Conservation (phyloP, 2,113 vertebrate genomes). For the Rhinopithecus roxellana region DNA sequence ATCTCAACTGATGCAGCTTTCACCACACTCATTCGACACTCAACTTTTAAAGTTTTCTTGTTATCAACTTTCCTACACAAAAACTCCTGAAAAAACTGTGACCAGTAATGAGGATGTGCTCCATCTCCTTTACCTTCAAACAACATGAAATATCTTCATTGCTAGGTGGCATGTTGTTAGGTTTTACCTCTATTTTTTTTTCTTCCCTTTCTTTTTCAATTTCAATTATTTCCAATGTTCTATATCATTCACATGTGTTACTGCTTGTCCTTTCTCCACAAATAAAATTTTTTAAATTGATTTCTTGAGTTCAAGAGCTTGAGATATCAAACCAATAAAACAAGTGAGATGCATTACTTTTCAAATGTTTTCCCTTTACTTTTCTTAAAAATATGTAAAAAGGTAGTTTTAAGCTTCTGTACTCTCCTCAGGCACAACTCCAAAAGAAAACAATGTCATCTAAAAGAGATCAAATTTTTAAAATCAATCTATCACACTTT, state of each 20-base stretch:
- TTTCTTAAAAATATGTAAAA: neutral
- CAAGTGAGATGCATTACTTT: neutral
- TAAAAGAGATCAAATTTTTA: slow-evolving; percentile 43
- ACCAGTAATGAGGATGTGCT: neutral
- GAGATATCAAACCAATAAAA: slow-evolving; percentile 25
- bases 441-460: neutral
- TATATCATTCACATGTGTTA: neutral
- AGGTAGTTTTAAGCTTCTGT: neutral
- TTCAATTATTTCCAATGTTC: neutral
- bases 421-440: neutral
- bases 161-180: neutral
- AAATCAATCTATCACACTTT: neutral
- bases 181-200: neutral
- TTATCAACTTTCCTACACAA: neutral
- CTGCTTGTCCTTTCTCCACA: neutral
- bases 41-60: neutral
- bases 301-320: neutral
- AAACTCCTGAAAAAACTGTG: neutral
- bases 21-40: neutral
- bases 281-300: neutral
- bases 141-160: neutral
- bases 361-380: neutral
- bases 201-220: neutral
- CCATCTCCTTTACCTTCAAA: neutral
- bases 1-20: slow-evolving; percentile 25